Evolutionary conservation across 2,797 vertebrate genomes (phyloP), one percentile per base, ranked within the genome.

Genomic region (Gouania willdenowi): DNA sequence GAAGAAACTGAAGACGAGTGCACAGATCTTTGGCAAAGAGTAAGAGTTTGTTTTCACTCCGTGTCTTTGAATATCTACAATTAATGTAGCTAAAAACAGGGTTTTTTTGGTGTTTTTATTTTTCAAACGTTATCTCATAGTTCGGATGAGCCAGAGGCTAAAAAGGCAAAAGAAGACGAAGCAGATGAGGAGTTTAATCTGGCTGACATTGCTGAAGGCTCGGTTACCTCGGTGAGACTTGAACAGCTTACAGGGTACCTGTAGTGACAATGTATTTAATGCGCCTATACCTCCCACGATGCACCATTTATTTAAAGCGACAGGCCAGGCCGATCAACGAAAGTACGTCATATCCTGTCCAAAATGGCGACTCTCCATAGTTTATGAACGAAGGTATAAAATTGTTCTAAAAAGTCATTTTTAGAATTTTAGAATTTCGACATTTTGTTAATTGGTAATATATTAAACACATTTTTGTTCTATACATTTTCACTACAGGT

Each of bases 1-100:
- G 71, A 98, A 93, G 82, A 87, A 90, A 40, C 84, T 85, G 17
- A 91, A 88, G 68, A 94, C 94, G 11, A 94, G 91, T 7, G 92
- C 92, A 62, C 87, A 94, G 55, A 76, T 98, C 55, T 98, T 98
- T 82, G 89, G 91, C 64, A 90, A 90, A 63, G 87, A 81, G 97
- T 99, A 82, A 78, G n/a, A n/a, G 92, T 87, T 54, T 50, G 9
- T 6, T 18, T 48, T 35, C 1, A 17, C 7, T 22, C 3, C 10
- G 5, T 16, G 7, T 44, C 4, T 41, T 17, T 51, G 5, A 38
- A 36, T 1, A 5, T 24, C 1, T 13, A 20, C 18, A 19, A 19
- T 3, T n/a, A 5, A 19, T 6, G 20, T 5, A 20, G 6, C 6
- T 19, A n/a, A n/a, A 2, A 20, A 36, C 1, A 3, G 8, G 18